These are phyloP conservation scores for Epinotia nisella DNA, from an alignment of 2,888 invertebrate species.

Conservation along the genomic window DNA sequence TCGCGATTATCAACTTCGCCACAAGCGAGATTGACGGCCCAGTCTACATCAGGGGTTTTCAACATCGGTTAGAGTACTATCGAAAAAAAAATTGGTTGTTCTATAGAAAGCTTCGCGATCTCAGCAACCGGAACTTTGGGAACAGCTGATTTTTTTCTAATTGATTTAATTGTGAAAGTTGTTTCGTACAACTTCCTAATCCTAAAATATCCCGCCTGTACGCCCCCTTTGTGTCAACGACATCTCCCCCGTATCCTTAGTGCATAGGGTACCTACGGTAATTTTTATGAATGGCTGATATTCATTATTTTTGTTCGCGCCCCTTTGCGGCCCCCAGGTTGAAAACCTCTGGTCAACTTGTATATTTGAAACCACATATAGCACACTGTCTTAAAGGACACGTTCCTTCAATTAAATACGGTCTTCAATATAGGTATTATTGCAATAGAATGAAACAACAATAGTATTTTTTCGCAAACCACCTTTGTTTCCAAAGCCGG, in stretches of 20 bases:
- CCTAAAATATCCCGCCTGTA: no score
- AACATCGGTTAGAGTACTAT: not conserved
- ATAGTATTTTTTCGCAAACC: constrained; percentile 6
- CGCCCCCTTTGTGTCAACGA: no score
- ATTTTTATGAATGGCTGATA: not conserved
- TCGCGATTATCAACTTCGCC: constrained; percentile 3
- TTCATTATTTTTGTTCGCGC: not conserved
- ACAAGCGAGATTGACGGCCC: constrained; percentile 5
- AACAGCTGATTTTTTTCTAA: no score
- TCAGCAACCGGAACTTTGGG: no score
- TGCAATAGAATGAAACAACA: constrained; percentile 12
- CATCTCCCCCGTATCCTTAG: no score
- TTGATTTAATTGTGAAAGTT: no score
- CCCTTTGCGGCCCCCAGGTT: not conserved
- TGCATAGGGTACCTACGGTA: not conserved
- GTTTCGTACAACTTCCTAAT: no score
- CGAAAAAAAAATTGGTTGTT: not conserved
- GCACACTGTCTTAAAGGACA: not conserved
- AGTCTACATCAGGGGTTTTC: not conserved
- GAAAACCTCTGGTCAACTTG: not conserved
- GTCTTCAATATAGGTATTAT: constrained; percentile 8
- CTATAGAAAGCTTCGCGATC: not conserved
- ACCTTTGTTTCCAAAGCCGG: constrained; percentile 4
- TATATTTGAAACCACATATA: not conserved
- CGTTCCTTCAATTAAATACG: not conserved